A percentile compares a stretch with the other conserved stretches of the same genome.
Evolutionary conservation across 1,140 invertebrate genomes (phyloP).

Genomic region (Drosophila nigrodunni): DNA sequence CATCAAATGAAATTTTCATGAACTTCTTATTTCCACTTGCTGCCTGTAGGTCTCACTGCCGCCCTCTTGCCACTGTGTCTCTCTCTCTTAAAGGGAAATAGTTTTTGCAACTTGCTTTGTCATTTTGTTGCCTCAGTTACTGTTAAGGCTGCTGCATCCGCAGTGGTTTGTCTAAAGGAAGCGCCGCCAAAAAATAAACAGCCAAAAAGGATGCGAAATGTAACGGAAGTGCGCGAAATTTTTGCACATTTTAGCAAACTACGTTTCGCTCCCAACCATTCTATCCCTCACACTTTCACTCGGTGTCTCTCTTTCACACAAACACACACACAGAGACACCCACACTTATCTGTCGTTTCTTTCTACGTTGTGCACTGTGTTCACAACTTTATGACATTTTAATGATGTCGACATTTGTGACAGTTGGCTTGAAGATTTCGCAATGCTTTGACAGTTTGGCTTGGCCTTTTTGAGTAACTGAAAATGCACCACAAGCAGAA

Average conservation of each 20-base stretch:
- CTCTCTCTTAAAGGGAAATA: conserved; percentile 44
- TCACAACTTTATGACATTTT: conserved; percentile 70
- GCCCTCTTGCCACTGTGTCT: background rate
- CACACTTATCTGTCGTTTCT: background rate
- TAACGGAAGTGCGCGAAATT: conserved; percentile 77
- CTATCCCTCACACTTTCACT: background rate
- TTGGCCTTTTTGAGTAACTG: conserved; percentile 41
- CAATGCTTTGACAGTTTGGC: conserved; percentile 62
- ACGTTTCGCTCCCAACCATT: background rate
- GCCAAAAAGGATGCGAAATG: conserved; percentile 72
- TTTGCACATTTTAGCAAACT: conserved; percentile 67
- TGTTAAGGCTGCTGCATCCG: conserved; percentile 55
- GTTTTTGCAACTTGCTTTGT: conserved; percentile 63
- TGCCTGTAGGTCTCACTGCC: background rate
- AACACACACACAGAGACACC: background rate
- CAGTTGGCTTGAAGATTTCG: conserved; percentile 69
- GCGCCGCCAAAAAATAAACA: conserved; percentile 69
- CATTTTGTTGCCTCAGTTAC: conserved; percentile 49
- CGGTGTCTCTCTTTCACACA: background rate
- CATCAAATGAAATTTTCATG: conserved; percentile 63
- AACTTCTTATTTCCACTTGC: conserved; percentile 22
- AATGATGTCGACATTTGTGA: conserved; percentile 78
- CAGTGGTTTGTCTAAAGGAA: conserved; percentile 75
- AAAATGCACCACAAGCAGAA: conserved; percentile 9
- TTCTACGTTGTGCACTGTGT: conserved; percentile 18